phyloP scores from a whole-genome alignment of 1,140 invertebrate species.

The Protaetia brevitarsis region DNA sequence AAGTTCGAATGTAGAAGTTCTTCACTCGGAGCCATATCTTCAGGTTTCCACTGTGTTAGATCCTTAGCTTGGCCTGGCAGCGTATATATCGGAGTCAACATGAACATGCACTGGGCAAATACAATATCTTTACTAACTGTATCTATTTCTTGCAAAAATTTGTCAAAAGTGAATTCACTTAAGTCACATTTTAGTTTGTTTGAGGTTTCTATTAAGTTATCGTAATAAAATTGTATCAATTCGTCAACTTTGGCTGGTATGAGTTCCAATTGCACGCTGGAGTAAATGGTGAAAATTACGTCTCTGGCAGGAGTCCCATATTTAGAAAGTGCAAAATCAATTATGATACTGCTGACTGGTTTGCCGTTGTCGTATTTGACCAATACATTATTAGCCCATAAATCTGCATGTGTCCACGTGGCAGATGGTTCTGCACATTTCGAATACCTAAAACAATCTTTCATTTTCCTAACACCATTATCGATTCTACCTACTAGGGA shows the following conservation, averaged over 20 bases:
- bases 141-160: neutral
- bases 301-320: conserved; percentile 54
- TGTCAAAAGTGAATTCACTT: neutral
- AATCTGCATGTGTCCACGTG: conserved; percentile 55
- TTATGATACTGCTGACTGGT: conserved; percentile 53
- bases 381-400: conserved; percentile 62
- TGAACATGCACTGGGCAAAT: conserved; percentile 23
- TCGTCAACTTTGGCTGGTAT: conserved; percentile 47
- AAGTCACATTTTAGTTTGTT: conserved; percentile 30
- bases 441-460: conserved; percentile 34
- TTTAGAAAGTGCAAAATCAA: conserved; percentile 60
- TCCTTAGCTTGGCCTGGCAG: neutral
- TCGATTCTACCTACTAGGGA: conserved; percentile 34
- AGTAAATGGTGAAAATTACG: conserved; percentile 55
- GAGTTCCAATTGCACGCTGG: conserved; percentile 49
- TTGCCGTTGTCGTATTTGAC: conserved; percentile 47
- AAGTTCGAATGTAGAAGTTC: neutral
- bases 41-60: neutral
- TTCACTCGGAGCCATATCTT: neutral
- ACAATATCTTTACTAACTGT: neutral
- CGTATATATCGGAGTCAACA: conserved; percentile 24
- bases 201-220: conserved; percentile 47
- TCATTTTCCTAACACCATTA: conserved; percentile 55
- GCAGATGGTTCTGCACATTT: conserved; percentile 42
- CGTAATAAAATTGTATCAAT: conserved; percentile 52